Base-by-base conservation (phyloP, 92 coral and sea anemone species). In the Nematostella vectensis region DNA sequence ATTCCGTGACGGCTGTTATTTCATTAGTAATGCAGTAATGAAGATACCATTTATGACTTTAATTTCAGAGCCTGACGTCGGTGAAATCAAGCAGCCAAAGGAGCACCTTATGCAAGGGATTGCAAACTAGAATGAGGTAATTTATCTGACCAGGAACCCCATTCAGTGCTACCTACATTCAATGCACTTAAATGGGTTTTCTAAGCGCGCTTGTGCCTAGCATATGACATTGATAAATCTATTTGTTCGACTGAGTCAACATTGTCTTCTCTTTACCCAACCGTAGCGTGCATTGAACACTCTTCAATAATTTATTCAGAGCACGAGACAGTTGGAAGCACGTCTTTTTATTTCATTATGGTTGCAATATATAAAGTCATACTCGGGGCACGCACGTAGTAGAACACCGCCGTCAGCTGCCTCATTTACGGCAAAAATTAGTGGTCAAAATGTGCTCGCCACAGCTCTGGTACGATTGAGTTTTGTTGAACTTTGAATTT, bases 1-100 rank as follows among this genome's bases (percentile, higher is more conserved):
- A 48, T 82, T 82, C 51, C 89, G 84, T 82, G 89, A 82, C 89
- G 25, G 40, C 36, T 39, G 26, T 59, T 56, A 65, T 59, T 75
- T 82, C 80, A 77, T 82, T 33, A 33, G 40, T 33, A 15, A 33
- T 33, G 6, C 40, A 6, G 40, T 36, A 24, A 53, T 48, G 27
- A 30, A 28, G 43, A 27, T 13, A 15, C 59, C 54, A 54, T 62
- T 65, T 54, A 29, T 58, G 25, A 29, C 50, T 29, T 65, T 15
- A 33, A 15, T 6, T 33, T 33, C 40, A 33, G 8, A 33, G 40
- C 15, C 8, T 6, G 8, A 6, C 40, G 15, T 6, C 40, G 15
- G 40, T 15, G 40, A 15, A 33, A 33, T 33, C 15, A 6, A 6
- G 15, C 40, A 6, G 40, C 8, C 6, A 15, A 33, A 33, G 15